These are phyloP conservation scores for Enteromius anoplus DNA, from an alignment of 2,797 vertebrate genomes.

Conservation along the genomic window DNA sequence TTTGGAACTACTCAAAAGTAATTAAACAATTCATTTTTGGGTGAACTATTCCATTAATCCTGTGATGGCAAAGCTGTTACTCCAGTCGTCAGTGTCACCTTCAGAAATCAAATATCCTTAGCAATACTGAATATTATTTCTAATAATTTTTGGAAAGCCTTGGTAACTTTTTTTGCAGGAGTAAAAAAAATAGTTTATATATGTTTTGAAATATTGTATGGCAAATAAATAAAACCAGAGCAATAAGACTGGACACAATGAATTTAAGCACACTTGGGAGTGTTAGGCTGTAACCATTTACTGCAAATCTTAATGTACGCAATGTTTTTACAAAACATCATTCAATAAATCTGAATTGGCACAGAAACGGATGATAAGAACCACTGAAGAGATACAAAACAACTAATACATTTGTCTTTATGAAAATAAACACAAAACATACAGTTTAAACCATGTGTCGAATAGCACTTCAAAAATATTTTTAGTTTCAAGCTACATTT, in stretches of 20 bases:
- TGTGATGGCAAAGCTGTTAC: not conserved
- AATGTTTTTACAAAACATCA: constrained; percentile 64
- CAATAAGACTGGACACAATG: constrained; percentile 4
- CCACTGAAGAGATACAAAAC: constrained; percentile 62
- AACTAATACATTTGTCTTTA: constrained; percentile 61
- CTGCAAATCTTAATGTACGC: constrained; percentile 56
- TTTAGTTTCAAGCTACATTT: constrained; percentile 63
- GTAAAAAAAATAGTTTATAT: not conserved
- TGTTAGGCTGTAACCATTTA: constrained; percentile 56
- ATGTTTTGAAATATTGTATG: not conserved
- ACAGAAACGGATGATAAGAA: constrained; percentile 56
- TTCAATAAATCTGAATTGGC: constrained; percentile 62
- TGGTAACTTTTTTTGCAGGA: not conserved
- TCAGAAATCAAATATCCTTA: not conserved
- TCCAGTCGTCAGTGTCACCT: not conserved
- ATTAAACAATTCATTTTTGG: no score
- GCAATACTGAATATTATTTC: not conserved
- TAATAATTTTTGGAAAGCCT: not conserved
- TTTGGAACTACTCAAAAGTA: no score
- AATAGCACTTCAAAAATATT: constrained; percentile 64
- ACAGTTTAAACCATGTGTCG: constrained; percentile 59
- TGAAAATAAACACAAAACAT: constrained; percentile 63
- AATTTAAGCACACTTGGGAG: constrained; percentile 27
- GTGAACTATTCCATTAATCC: not conserved
- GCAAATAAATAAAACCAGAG: not conserved